Percentiles rank a stretch among this genome's conserved stretches.
Evolutionary conservation across 1,140 invertebrate species (phyloP).

Genomic region (Drosophila parvula): DNA sequence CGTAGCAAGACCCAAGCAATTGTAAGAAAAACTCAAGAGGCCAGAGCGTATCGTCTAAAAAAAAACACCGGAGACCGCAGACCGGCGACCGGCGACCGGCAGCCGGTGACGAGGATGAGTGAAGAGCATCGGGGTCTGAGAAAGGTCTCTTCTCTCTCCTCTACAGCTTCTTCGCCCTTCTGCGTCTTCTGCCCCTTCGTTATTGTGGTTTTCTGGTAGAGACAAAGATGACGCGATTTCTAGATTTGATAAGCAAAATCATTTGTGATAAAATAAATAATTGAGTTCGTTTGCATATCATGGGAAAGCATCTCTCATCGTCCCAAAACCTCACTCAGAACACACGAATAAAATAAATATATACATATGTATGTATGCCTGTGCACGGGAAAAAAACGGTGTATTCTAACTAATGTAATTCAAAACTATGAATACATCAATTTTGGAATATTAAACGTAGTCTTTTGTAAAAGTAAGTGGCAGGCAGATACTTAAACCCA

Average conservation of each 20-base stretch:
- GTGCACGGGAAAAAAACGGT: background rate
- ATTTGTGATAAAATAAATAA: constrained; percentile 83
- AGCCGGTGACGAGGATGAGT: constrained; percentile 49
- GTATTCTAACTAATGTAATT: background rate
- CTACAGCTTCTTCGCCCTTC: constrained; percentile 9
- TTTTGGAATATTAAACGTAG: too few relatives aligned
- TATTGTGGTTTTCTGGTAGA: constrained; percentile 50
- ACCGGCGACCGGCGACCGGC: background rate
- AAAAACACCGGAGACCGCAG: background rate
- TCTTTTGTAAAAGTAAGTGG: too few relatives aligned
- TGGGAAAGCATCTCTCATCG: constrained; percentile 68
- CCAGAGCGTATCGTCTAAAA: background rate
- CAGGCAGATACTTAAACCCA: too few relatives aligned
- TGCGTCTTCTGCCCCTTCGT: constrained; percentile 15
- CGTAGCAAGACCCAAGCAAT: constrained; percentile 59
- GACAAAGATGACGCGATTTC: constrained; percentile 71
- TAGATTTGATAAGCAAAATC: constrained; percentile 81
- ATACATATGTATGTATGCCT: background rate
- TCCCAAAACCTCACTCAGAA: constrained; percentile 3
- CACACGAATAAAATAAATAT: background rate
- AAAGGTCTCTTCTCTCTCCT: constrained; percentile 45
- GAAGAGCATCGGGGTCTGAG: constrained; percentile 49
- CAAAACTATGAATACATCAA: background rate
- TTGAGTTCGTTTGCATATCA: constrained; percentile 82
- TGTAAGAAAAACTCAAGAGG: constrained; percentile 78